Evolutionary conservation across 92 coral and sea anemone species (phyloP), one percentile per base, ranked within the genome.

Genomic region (Bergia sp.): DNA sequence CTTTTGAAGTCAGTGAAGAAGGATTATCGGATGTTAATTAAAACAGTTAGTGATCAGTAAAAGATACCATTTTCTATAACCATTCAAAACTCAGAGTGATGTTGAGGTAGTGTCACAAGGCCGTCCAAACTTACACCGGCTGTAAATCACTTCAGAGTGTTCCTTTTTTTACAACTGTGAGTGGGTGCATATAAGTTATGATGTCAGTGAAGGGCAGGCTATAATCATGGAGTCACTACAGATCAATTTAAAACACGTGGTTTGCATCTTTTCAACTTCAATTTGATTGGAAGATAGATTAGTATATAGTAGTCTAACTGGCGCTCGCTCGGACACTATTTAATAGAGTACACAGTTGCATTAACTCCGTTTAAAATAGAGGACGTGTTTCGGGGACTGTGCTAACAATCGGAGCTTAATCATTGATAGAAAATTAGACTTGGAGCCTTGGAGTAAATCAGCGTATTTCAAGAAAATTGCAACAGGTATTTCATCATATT

Each of bases 21-120:
- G 93, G 91, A 91, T 91, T 91, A 91, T 79, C 86, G 76, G 90
- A 88, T 91, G 93, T 88, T 90, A 91, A 88, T 86, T 67, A 88
- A 72, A 76, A 83, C 85, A 86, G 77, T 84, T 73, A 77, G 82
- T 88, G 93, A 84, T 84, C 87, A 84, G 79, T 72, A 21, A 71
- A 29, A 69, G 87, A 84, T 84, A 84, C 87, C 87, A 71, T 72
- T 84, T 67, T 84, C 23, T n/a, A 49, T 37, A 47, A 74, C 79
- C 75, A 84, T 84, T 84, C 71, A 67, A 76, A 71, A 37, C 87
- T 21, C 42, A 38, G 4, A 12, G 66, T 84, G 87, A 84, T 84
- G 72, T 84, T 84, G 87, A 37, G 53, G 41, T 18, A 36, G 58
- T 84, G 77, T 84, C 78, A 72, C 23, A 49, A 41, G 15, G 65